These are phyloP conservation scores for Lasioglossum lativentre DNA, from an alignment of 2,888 invertebrate genomes.

Conservation along the genomic window DNA sequence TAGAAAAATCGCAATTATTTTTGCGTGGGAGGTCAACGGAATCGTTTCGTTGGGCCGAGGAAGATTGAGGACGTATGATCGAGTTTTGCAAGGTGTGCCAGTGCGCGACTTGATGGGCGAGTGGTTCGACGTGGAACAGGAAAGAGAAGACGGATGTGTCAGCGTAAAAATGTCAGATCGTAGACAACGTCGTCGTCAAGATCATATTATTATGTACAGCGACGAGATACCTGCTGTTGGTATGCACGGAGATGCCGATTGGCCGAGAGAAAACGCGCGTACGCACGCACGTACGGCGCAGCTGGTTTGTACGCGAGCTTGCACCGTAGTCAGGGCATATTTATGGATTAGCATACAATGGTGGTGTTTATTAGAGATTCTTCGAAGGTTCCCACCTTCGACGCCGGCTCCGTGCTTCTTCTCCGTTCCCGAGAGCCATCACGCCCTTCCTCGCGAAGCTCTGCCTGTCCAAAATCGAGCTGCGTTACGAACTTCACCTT, in stretches of 20 bases:
- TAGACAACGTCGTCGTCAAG: conserved; percentile 55
- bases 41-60: background rate
- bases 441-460: conserved; percentile 54
- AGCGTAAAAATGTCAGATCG: conserved; percentile 46
- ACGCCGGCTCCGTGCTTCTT: conserved; percentile 66
- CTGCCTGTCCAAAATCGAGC: conserved; percentile 34
- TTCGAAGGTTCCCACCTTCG: conserved; percentile 73
- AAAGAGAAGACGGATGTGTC: conserved; percentile 19
- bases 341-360: conserved; percentile 81
- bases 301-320: conserved; percentile 73
- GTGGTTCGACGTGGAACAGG: background rate
- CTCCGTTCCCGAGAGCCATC: conserved; percentile 57
- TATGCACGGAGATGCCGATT: conserved; percentile 67
- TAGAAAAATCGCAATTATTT: background rate
- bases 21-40: background rate
- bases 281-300: conserved; percentile 69
- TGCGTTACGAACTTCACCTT: background rate
- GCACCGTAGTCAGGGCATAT: conserved; percentile 72
- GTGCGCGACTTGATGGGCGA: background rate
- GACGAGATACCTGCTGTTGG: conserved; percentile 60
- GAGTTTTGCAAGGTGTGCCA: background rate
- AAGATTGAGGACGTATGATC: background rate
- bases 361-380: conserved; percentile 78
- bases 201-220: conserved; percentile 64
- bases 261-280: conserved; percentile 70